phyloP scores from a whole-genome alignment of 2,797 vertebrate species.

The Sitta carolinensis region DNA sequence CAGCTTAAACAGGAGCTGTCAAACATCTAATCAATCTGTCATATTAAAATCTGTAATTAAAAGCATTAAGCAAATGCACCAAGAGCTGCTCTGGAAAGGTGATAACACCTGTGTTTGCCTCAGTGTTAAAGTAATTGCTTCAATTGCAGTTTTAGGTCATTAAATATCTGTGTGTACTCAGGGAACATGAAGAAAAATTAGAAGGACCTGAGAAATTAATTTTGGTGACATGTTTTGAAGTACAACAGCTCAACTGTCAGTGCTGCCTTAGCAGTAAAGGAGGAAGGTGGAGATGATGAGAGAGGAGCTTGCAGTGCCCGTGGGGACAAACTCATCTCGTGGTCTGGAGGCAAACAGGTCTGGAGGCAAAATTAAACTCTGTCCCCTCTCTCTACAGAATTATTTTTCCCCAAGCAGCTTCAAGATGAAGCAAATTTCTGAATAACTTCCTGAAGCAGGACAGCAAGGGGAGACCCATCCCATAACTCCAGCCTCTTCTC shows the following conservation, averaged over 20 bases:
- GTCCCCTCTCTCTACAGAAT: background rate
- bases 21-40: background rate
- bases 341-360: no score
- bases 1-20: background rate
- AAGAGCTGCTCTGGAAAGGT: background rate
- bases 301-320: background rate
- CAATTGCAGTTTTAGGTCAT: background rate
- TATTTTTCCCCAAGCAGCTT: background rate
- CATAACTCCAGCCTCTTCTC: background rate
- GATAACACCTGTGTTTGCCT: background rate
- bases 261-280: background rate
- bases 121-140: background rate
- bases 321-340: fast-evolving
- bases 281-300: background rate
- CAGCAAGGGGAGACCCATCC: background rate
- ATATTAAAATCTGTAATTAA: conserved; percentile 35
- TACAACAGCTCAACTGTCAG: no score
- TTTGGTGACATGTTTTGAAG: background rate
- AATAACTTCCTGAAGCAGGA: background rate
- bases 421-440: background rate
- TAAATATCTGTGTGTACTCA: background rate
- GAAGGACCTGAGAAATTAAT: background rate
- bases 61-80: conserved; percentile 10
- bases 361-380: background rate
- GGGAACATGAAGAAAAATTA: background rate